phyloP scores from a whole-genome alignment of 2,888 invertebrate species.

The Caenorhabditis japonica region DNA sequence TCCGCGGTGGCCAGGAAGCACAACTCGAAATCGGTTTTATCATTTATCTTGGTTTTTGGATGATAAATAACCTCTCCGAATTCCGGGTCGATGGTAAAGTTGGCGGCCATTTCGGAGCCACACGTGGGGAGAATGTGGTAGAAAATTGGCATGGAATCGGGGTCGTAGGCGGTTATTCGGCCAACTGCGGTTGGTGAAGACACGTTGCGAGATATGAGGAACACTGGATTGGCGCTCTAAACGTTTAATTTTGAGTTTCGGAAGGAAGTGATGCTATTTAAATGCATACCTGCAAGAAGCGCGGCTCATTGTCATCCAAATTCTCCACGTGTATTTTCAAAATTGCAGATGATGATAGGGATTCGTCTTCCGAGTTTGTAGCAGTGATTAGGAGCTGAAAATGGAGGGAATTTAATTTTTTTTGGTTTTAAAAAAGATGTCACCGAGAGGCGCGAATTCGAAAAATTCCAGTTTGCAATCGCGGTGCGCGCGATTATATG shows the following conservation, averaged over 20 bases:
- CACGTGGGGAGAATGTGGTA: constrained; percentile 41
- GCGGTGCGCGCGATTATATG: too few species aligned
- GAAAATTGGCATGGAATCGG: constrained; percentile 18
- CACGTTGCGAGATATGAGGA: constrained; percentile 17
- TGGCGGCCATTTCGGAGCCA: constrained; percentile 25
- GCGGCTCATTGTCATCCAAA: constrained; percentile 42
- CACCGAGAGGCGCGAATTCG: too few species aligned
- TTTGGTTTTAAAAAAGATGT: too few species aligned
- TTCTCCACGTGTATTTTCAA: constrained; percentile 35
- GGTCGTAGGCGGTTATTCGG: constrained; percentile 27
- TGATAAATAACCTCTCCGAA: constrained; percentile 43
- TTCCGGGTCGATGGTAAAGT: constrained; percentile 38
- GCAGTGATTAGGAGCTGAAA: constrained; percentile 47
- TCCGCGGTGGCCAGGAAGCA: constrained; percentile 32
- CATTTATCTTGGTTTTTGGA: constrained; percentile 7
- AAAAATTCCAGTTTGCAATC: too few species aligned
- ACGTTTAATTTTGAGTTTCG: neutral
- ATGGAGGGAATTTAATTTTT: neutral
- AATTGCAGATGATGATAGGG: constrained; percentile 23
- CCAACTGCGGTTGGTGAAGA: constrained; percentile 37
- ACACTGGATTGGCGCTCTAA: constrained; percentile 24
- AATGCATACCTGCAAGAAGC: constrained; percentile 22
- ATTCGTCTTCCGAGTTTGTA: constrained; percentile 16
- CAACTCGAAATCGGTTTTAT: constrained; percentile 10
- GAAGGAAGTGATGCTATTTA: neutral